Base-by-base conservation (phyloP, 1,140 invertebrate genomes). In the Trichoplusia ni region DNA sequence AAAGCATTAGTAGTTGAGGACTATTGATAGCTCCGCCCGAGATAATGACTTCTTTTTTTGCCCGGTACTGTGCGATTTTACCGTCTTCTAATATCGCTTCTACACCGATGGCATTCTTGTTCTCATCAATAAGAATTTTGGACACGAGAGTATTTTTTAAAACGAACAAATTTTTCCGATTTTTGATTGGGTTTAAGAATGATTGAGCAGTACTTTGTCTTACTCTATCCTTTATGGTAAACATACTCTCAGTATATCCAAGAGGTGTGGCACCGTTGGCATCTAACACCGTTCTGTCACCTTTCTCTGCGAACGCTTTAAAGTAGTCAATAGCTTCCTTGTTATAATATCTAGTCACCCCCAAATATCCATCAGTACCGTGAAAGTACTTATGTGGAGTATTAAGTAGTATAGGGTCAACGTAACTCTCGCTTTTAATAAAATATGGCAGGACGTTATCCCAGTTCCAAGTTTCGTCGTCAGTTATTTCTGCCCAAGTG, bases 381-480 rank as follows among this genome's bases (percentile, higher is more conserved):
- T 69, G 67, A 33, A 49, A n/a, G 1, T 14, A 23, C 37, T 11
- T n/a, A 25, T 35, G 9, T 29, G 19, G 11, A 2, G 63, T 64
- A 3, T 49, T 16, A 8, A 63, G 16, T 18, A 67, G 9, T 8
- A n/a, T 7, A 0, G 19, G 5, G 9, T 68, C 62, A 2, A 67
- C 35, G 3, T 70, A 6, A n/a, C 21, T 56, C 58, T 75, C 73
- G 13, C 61, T 73, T 56, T 73, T 73, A 2, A 37, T 73, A 29
- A 75, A 73, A 47, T 66, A 65, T 25, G 23, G 44, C n/a, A 75
- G 77, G 3, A 94, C 91, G 18, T 95, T 93, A 2, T 95, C 92
- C 83, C 95, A 97, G 5, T 92, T 92, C 97, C 97, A 98, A 0
- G 42, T 44, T 4, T 25, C 2, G 23, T 70, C 95, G 94, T 0